Conservation (phyloP, 2,797 vertebrate species). For the Chelonia mydas region DNA sequence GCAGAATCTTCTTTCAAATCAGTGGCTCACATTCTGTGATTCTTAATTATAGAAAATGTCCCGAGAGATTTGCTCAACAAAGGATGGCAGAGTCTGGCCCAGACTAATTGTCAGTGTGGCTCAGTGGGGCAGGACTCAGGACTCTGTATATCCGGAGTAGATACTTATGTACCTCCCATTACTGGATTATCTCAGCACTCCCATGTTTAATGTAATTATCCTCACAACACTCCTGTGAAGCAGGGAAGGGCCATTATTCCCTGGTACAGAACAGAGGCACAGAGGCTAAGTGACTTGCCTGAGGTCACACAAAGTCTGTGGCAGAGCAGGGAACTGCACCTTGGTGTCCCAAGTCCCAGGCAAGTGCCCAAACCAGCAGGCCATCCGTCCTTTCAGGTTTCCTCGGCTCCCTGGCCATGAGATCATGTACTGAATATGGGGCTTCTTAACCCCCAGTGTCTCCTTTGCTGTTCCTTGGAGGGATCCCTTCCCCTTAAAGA, state of each 20-base stretch:
- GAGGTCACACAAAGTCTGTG: neutral
- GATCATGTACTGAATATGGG: neutral
- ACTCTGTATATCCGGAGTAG: neutral
- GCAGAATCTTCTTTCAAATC: neutral
- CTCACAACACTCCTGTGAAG: neutral
- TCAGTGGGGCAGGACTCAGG: neutral
- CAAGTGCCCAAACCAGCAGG: neutral
- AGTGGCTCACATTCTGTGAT: neutral
- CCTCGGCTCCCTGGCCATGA: neutral
- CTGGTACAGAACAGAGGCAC: neutral
- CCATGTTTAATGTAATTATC: neutral
- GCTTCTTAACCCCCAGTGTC: neutral
- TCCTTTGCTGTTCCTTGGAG: neutral
- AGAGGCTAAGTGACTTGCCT: neutral
- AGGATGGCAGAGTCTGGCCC: neutral
- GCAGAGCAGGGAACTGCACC: neutral
- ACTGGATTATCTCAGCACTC: neutral
- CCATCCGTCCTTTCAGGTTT: neutral
- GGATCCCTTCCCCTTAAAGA: neutral
- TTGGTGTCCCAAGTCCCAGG: fast-evolving
- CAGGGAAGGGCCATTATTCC: neutral
- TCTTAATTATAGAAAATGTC: neutral
- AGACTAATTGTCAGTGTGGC: neutral
- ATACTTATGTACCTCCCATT: neutral
- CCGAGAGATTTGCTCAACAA: neutral